Evolutionary conservation across 2,888 invertebrate genomes (phyloP).

Genomic region (Cosmopolites sordidus): DNA sequence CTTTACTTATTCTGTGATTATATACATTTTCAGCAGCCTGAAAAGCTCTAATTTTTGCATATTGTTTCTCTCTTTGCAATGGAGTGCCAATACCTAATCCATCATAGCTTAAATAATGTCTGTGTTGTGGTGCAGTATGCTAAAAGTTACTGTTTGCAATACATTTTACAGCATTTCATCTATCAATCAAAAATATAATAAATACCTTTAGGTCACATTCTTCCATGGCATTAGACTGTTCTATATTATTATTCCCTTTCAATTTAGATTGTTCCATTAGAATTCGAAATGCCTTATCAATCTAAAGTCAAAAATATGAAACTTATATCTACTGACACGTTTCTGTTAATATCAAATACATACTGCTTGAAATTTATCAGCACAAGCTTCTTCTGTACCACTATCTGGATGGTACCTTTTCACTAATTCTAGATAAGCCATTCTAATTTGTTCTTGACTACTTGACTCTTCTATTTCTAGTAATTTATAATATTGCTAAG

Average conservation of each 20-base stretch:
- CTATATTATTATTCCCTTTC: constrained; percentile 53
- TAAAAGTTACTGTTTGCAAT: too few species aligned
- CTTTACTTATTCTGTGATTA: constrained; percentile 58
- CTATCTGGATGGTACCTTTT: constrained; percentile 86
- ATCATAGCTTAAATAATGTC: constrained; percentile 75
- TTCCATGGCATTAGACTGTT: constrained; percentile 47
- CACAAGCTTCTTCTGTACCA: constrained; percentile 64
- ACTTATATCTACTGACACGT: too few species aligned
- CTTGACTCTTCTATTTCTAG: constrained; percentile 64
- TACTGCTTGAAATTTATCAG: constrained; percentile 68
- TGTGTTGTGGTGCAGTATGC: constrained; percentile 86
- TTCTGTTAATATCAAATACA: neutral
- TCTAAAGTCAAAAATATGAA: constrained; percentile 42
- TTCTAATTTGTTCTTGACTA: constrained; percentile 67
- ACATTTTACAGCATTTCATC: too few species aligned
- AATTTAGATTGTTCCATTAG: constrained; percentile 62
- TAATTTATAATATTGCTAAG: constrained; percentile 52
- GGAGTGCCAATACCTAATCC: constrained; percentile 78
- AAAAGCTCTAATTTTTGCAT: constrained; percentile 62
- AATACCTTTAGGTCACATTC: constrained; percentile 63
- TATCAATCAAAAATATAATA: too few species aligned
- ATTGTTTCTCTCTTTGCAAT: constrained; percentile 73
- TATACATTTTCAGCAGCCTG: constrained; percentile 66
- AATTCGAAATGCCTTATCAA: constrained; percentile 70
- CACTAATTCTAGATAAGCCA: constrained; percentile 69